phyloP scores from a whole-genome alignment of 2,888 invertebrate species.

The Macropis europaea region DNA sequence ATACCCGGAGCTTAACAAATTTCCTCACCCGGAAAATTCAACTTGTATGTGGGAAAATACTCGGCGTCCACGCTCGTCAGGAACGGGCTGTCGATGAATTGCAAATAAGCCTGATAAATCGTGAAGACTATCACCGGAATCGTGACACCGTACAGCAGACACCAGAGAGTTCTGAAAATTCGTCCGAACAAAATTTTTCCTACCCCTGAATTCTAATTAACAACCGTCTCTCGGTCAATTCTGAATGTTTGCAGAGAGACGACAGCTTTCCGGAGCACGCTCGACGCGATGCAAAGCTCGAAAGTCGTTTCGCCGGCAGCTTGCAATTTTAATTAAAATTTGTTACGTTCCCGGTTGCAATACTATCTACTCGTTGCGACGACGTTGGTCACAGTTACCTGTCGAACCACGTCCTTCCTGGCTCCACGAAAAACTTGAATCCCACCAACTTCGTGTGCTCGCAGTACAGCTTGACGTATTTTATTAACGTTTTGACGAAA shows the following conservation, averaged over 20 bases:
- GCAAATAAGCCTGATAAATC: background rate
- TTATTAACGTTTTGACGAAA: conserved; percentile 22
- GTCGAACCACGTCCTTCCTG: conserved; percentile 63
- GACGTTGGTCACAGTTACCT: conserved; percentile 54
- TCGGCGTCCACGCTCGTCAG: conserved; percentile 16
- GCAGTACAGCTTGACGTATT: conserved; percentile 62
- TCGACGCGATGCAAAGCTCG: background rate
- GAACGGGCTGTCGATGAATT: conserved; percentile 19
- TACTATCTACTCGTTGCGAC: background rate
- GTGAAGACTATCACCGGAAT: conserved; percentile 19
- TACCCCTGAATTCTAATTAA: background rate
- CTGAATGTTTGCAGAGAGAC: background rate
- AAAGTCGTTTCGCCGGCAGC: background rate
- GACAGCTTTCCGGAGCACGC: background rate
- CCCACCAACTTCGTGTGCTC: conserved; percentile 65
- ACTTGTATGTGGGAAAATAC: background rate
- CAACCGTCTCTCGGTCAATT: background rate
- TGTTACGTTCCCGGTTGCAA: background rate
- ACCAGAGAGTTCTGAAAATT: conserved; percentile 26
- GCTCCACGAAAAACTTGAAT: conserved; percentile 65
- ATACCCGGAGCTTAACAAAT: too few species aligned
- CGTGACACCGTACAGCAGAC: conserved; percentile 26
- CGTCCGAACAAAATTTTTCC: background rate
- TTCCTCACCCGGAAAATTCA: conserved; percentile 41
- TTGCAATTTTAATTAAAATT: background rate